A percentile compares a stretch with the other conserved stretches of the same genome.
phyloP scores from a whole-genome alignment of 1,140 invertebrate species.

The Ptiloglossa arizonensis region DNA sequence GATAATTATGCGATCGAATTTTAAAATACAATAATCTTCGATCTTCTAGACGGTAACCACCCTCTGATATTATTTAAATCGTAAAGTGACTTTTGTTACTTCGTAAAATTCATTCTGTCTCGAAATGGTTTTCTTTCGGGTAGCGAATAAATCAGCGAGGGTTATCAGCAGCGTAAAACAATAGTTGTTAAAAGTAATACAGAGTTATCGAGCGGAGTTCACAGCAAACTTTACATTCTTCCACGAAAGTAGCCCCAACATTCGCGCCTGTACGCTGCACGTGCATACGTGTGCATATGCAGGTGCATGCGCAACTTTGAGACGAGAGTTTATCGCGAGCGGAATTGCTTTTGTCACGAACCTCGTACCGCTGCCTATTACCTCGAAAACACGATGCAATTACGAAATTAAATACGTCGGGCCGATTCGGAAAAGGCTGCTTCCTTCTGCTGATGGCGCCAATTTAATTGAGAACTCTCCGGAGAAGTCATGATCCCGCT shows the following conservation, averaged over 20 bases:
- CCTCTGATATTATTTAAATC: too few species aligned
- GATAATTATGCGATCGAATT: too few species aligned
- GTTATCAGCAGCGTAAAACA: neutral
- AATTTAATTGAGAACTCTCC: conserved; percentile 13
- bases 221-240: conserved; percentile 15
- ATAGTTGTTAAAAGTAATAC: conserved; percentile 12
- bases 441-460: neutral
- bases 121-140: neutral
- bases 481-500: neutral
- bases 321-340: conserved; percentile 53
- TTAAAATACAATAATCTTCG: too few species aligned
- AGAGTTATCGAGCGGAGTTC: conserved; percentile 28
- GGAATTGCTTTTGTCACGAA: conserved; percentile 66
- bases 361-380: conserved; percentile 41
- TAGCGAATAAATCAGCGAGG: neutral
- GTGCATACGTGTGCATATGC: neutral
- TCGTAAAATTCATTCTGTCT: neutral
- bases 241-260: neutral
- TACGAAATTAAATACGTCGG: conserved; percentile 60
- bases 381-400: conserved; percentile 53
- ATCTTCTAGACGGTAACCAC: too few species aligned
- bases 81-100: neutral
- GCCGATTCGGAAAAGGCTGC: conserved; percentile 18
- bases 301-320: conserved; percentile 4
- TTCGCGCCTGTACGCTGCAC: neutral